These are phyloP conservation scores for Geotrypetes seraphini DNA, from an alignment of 2,797 vertebrate genomes.

Conservation along the genomic window DNA sequence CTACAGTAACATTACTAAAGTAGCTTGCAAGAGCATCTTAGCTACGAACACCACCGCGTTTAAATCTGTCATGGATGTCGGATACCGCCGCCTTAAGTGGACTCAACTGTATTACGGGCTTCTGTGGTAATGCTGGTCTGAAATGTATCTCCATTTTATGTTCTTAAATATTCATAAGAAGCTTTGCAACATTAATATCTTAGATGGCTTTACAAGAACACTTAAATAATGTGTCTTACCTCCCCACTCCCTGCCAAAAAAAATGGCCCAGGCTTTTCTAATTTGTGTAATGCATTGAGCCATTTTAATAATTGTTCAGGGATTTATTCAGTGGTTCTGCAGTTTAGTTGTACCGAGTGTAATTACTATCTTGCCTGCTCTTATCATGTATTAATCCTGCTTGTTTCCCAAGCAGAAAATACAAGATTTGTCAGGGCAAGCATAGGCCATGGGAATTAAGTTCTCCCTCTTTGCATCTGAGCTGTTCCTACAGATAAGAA, in stretches of 20 bases:
- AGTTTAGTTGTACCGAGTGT: slow-evolving; percentile 43
- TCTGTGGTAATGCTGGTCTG: slow-evolving; percentile 54
- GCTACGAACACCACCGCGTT: slow-evolving; percentile 43
- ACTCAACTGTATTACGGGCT: slow-evolving; percentile 56
- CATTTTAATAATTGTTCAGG: slow-evolving; percentile 76
- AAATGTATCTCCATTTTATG: slow-evolving; percentile 80
- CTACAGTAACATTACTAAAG: slow-evolving; percentile 15
- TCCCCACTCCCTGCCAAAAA: slow-evolving; percentile 39
- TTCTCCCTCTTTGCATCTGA: not conserved
- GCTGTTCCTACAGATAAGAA: not conserved
- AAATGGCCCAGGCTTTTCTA: slow-evolving; percentile 66
- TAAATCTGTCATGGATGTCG: slow-evolving; percentile 55
- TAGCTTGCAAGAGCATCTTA: slow-evolving; percentile 10
- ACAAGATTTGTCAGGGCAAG: slow-evolving; percentile 36
- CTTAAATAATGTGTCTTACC: slow-evolving; percentile 88
- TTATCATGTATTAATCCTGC: slow-evolving; percentile 48
- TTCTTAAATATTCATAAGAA: slow-evolving; percentile 99
- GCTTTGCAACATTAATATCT: slow-evolving; percentile 99
- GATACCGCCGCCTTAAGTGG: slow-evolving; percentile 62
- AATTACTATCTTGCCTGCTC: slow-evolving; percentile 57
- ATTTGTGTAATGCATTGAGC: slow-evolving; percentile 86
- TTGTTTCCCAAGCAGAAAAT: slow-evolving; percentile 43
- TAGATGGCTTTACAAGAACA: slow-evolving; percentile 99
- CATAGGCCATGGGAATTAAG: slow-evolving; percentile 20
- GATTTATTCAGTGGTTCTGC: slow-evolving; percentile 59